A percentile compares a stretch with the other conserved stretches of the same genome.
Evolutionary conservation across 2,113 vertebrate species (phyloP).

Genomic region (Onychostoma macrolepis): DNA sequence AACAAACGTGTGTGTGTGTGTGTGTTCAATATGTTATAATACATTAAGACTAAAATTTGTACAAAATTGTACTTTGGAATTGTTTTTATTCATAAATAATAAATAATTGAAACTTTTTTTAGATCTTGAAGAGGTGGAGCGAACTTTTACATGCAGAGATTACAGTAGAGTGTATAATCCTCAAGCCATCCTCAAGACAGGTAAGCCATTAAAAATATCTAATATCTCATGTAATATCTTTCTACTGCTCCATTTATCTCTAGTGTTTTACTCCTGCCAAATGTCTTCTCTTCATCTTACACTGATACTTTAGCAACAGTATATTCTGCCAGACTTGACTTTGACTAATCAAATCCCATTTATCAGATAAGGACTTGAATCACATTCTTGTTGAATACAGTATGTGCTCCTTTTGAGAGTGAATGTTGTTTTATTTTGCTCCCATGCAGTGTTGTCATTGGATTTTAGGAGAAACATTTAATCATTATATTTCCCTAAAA

Average conservation of each 20-base stretch:
- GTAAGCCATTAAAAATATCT: not conserved
- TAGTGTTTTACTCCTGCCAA: not conserved
- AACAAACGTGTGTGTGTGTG: too few species aligned
- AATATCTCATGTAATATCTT: conserved; percentile 1
- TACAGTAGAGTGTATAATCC: not conserved
- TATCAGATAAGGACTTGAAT: not conserved
- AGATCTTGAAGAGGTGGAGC: too few species aligned
- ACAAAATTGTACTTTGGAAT: too few species aligned
- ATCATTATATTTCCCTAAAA: conserved; percentile 5
- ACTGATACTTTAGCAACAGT: not conserved
- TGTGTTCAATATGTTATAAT: too few species aligned
- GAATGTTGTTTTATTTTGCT: conserved; percentile 21
- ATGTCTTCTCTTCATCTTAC: not conserved
- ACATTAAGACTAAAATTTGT: too few species aligned
- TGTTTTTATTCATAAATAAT: too few species aligned
- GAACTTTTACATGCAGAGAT: not conserved
- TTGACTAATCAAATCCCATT: conserved; percentile 1
- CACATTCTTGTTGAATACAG: not conserved
- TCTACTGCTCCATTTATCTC: not conserved
- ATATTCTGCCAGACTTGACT: not conserved
- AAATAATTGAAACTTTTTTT: too few species aligned
- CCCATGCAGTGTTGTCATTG: conserved; percentile 28
- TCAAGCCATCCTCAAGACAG: too few species aligned
- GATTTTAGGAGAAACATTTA: conserved; percentile 9
- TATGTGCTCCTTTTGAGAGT: conserved; percentile 24